Base-by-base conservation (phyloP, 2,888 invertebrate genomes). In the Lomographa bimaculata region DNA sequence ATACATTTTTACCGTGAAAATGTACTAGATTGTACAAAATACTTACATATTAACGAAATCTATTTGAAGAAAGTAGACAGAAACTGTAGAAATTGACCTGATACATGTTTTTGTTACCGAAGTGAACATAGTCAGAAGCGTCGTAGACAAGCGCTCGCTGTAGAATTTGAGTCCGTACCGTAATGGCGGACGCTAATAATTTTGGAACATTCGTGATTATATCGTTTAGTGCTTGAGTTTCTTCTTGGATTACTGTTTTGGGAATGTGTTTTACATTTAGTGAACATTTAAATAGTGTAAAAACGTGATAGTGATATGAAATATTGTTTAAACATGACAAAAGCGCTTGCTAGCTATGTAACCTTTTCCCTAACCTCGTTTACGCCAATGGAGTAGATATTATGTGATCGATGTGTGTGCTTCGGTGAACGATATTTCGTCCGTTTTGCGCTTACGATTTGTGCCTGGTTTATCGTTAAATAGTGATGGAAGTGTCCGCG, bases 341-440 rank as follows among this genome's bases (percentile, higher is more conserved):
- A 92, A 91, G 91, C 84, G 80, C 73, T 74, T 73, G 78, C 79
- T 79, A 85, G 91, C 92, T 90, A 90, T 91, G 91, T 91, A 91
- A 91, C 91, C 91, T 92, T 92, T 92, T 92, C 92, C 92, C 91
- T 93, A 93, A 93, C 93, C 93, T 93, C 92, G 92, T 92, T 93
- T 92, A 91, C 92, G 91, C 92, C 92, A 92, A 91, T 92, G 92
- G 91, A 91, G 92, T 92, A 92, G 92, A 92, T 91, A 43, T 43
- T 43, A 92, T 91, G 91, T 92, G 92, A 92, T 92, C 92, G 91
- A 92, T 92, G 92, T 92, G 85, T 91, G 91, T 92, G 91, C 92
- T 91, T 92, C 91, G 91, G 91, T 91, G 91, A 91, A 91, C 91
- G 91, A 91, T 89, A 74, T 79, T 79, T 87, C 85, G 86, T 84